Percentiles rank a stretch among this genome's conserved stretches.
phyloP scores from a whole-genome alignment of 2,113 vertebrate species.

The Ctenomys sociabilis region DNA sequence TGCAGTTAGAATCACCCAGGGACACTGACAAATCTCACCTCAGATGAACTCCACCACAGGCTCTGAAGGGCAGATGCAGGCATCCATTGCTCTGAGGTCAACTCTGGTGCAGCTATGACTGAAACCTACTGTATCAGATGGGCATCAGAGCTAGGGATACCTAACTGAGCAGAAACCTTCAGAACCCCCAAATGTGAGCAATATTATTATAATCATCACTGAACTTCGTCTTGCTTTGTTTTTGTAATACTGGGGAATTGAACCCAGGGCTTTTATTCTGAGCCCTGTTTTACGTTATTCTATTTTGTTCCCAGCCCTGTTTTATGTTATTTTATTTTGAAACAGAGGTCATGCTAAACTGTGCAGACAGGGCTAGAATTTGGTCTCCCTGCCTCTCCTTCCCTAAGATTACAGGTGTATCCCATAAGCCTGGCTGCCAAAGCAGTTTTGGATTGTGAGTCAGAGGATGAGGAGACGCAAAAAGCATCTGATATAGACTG shows the following conservation, averaged over 20 bases:
- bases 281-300: background rate
- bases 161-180: background rate
- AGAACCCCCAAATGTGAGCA: background rate
- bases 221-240: background rate
- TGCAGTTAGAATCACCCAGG: background rate
- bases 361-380: background rate
- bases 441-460: background rate
- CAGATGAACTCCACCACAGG: background rate
- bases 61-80: background rate
- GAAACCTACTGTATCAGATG: background rate
- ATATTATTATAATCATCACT: background rate
- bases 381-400: background rate
- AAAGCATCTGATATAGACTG: background rate
- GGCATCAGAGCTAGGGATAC: background rate
- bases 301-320: too few relatives aligned
- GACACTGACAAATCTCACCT: background rate
- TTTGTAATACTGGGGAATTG: background rate
- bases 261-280: background rate
- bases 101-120: background rate
- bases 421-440: background rate
- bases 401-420: background rate
- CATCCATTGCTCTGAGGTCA: background rate
- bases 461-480: background rate
- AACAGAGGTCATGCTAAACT: background rate
- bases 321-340: background rate